phyloP scores from a whole-genome alignment of 2,113 vertebrate species.

The Tretioscincus oriximinensis region DNA sequence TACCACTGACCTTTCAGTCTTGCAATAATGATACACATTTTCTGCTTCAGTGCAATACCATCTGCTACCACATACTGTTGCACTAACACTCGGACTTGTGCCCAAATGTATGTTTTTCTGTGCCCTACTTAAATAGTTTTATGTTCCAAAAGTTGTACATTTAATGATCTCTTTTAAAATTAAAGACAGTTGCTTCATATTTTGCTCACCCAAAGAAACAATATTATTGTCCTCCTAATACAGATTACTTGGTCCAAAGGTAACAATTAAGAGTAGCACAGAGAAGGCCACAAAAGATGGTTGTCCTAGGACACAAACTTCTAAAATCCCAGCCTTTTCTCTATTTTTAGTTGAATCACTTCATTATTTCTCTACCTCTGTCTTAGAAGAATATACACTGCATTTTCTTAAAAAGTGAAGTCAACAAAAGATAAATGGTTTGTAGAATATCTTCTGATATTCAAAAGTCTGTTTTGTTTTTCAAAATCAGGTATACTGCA shows the following conservation, averaged over 20 bases:
- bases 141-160: background rate
- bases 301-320: no score
- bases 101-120: background rate
- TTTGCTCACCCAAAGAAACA: background rate
- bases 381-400: background rate
- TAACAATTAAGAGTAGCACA: background rate
- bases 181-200: background rate
- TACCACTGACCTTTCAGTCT: constrained; percentile 8
- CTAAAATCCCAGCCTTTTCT: no score
- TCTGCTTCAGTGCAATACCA: constrained; percentile 11
- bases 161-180: background rate
- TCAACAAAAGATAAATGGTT: background rate
- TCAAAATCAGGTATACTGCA: background rate
- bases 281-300: background rate
- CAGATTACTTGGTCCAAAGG: background rate
- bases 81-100: background rate
- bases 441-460: no score
- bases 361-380: background rate
- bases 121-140: constrained; percentile 6
- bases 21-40: background rate
- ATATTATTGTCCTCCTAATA: background rate
- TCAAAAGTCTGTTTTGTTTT: background rate
- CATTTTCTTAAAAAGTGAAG: background rate
- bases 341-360: no score
- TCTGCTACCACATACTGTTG: background rate